Conservation (phyloP, 2,797 vertebrate species). For the Sebastes taczanowskii region DNA sequence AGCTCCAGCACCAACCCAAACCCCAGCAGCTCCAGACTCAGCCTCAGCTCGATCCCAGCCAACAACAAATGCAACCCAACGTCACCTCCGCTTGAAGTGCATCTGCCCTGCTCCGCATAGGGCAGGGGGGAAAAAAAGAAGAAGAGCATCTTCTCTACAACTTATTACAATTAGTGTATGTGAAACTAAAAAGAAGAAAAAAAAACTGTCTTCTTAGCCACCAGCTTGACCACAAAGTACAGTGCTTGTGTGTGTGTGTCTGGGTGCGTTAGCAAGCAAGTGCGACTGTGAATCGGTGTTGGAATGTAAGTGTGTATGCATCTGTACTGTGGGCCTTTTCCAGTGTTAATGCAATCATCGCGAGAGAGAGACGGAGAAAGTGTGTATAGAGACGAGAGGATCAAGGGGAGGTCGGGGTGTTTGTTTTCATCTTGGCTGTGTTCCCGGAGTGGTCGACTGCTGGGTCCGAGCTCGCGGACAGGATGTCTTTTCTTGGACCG, state of each 20-base stretch:
- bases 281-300: constrained; percentile 72
- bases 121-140: background rate
- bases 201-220: constrained; percentile 86
- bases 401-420: constrained; percentile 36
- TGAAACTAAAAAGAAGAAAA: constrained; percentile 72
- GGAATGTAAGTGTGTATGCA: constrained; percentile 72
- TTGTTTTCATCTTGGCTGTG: constrained; percentile 10
- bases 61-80: constrained; percentile 88
- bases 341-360: constrained; percentile 97
- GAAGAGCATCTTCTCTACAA: constrained; percentile 66
- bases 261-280: constrained; percentile 66
- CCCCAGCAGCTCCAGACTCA: constrained; percentile 70
- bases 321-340: constrained; percentile 88
- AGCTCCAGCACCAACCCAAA: constrained; percentile 54
- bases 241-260: constrained; percentile 78
- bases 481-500: constrained; percentile 35
- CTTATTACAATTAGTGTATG: constrained; percentile 71
- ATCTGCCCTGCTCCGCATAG: constrained; percentile 49
- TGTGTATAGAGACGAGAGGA: constrained; percentile 25
- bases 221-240: constrained; percentile 87
- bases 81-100: constrained; percentile 92
- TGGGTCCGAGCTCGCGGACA: constrained; percentile 40
- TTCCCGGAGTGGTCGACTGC: constrained; percentile 30
- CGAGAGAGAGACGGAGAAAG: constrained; percentile 21
- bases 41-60: constrained; percentile 65